Evolutionary conservation across 2,888 invertebrate genomes (phyloP), one percentile per base, ranked within the genome.

Genomic region (Lapara coniferarum): DNA sequence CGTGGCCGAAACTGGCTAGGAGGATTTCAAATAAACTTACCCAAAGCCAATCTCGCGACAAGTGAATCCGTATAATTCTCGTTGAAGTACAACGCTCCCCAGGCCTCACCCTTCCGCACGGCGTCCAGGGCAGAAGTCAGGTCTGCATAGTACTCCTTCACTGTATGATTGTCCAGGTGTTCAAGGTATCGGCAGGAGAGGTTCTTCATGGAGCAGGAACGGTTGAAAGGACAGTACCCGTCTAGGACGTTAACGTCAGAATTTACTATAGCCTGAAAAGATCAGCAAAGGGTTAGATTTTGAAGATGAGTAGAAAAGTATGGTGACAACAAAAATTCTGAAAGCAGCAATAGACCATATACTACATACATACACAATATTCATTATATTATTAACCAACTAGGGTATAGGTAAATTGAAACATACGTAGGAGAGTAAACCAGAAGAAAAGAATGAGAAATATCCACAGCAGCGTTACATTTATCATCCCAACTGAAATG

Each of bases 81-180:
- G 37, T 97, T 97, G 81, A 99, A 97, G 84, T 97, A 97, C 8
- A 98, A 87, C 10, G 97, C 97, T 2, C 98, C 98, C 98, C 98
- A 98, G 0, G 97, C 97, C 37, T 97, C 94, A 0, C 98, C 98
- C 2, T 88, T 89, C 52, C 94, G 90, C 0, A 98, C 98, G 0
- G 97, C 97, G 49, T 95, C 87, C 70, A 96, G 91, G 0, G 98
- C 98, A 0, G 94, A 90, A 0, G 95, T 94, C 7, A 96, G 90
- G 75, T 95, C 95, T 14, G 94, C 91, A 89, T 97, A 97, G 89
- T 95, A 89, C 69, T 89, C 94, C 89, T 97, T 96, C 58, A 79
- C 93, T 83, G 97, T 96, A 73, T 95, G 92, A 78, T 96, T 96
- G 82, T 96, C 96, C 69, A 98, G 91, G 81, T 96, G 95, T 70